Percentiles rank a stretch among this genome's conserved stretches.
Evolutionary conservation across 1,140 invertebrate genomes (phyloP).

Genomic region (Drosophila ohnishii): DNA sequence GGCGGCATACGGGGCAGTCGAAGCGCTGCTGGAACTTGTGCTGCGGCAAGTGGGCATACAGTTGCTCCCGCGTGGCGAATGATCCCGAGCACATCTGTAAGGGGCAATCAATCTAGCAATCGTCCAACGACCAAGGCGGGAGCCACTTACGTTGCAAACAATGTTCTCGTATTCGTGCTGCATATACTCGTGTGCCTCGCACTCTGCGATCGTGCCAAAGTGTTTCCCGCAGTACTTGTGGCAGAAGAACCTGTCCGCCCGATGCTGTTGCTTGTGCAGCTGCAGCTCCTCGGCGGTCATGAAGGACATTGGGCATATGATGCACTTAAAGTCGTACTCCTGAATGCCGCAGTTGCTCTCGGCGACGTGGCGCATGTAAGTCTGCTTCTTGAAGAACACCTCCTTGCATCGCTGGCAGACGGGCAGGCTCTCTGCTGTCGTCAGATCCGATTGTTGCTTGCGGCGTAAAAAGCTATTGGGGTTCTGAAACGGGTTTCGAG

Average conservation of each 20-base stretch:
- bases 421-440: constrained; percentile 55
- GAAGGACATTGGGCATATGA: constrained; percentile 79
- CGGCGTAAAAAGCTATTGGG: constrained; percentile 68
- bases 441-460: constrained; percentile 68
- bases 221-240: constrained; percentile 80
- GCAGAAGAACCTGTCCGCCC: constrained; percentile 72
- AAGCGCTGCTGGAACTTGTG: constrained; percentile 75
- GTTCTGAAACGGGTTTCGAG: constrained; percentile 30
- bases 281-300: constrained; percentile 69
- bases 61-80: constrained; percentile 65
- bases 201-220: constrained; percentile 69
- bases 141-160: constrained; percentile 73
- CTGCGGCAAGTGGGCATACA: constrained; percentile 71
- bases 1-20: constrained; percentile 75
- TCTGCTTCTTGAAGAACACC: constrained; percentile 78
- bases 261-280: constrained; percentile 69
- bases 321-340: constrained; percentile 79
- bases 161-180: constrained; percentile 79
- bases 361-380: constrained; percentile 70
- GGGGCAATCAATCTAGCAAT: background rate
- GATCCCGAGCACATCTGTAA: constrained; percentile 72
- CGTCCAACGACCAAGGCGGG: background rate
- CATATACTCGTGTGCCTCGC: constrained; percentile 77
- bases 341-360: constrained; percentile 72
- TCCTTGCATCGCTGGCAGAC: constrained; percentile 80